These are phyloP conservation scores for Chrysaora quinquecirrha DNA, from an alignment of 30 jellyfish, hydroid and myxozoan genomes.

Conservation along the genomic window DNA sequence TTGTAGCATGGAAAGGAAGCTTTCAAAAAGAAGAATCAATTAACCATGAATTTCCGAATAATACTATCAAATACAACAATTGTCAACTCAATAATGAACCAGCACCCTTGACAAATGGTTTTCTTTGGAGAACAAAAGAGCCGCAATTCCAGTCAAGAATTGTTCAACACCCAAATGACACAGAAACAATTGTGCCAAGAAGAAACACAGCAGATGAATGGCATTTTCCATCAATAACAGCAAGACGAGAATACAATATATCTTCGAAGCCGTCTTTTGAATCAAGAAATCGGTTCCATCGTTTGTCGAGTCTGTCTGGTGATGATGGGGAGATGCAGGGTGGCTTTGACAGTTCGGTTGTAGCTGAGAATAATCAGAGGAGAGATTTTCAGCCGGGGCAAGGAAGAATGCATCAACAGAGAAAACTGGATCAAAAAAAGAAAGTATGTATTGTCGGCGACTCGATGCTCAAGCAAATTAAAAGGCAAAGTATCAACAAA, in stretches of 20 bases:
- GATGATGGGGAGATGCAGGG: not conserved
- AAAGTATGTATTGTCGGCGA: not conserved
- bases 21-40: not conserved
- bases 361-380: too few relatives aligned
- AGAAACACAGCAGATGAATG: not conserved
- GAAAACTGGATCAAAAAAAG: not conserved
- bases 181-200: not conserved
- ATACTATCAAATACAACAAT: too few relatives aligned
- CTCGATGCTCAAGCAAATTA: not conserved
- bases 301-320: not conserved
- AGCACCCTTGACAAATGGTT: too few relatives aligned
- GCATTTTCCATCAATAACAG: not conserved
- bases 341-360: too few relatives aligned
- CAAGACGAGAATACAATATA: not conserved
- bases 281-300: not conserved
- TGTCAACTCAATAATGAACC: too few relatives aligned
- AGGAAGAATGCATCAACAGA: not conserved
- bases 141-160: too few relatives aligned
- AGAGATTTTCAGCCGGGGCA: not conserved
- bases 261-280: not conserved
- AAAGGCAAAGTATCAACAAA: not conserved
- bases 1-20: not conserved
- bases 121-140: too few relatives aligned
- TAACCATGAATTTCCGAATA: too few relatives aligned
- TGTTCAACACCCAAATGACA: too few relatives aligned